Conservation (phyloP, 2,113 vertebrate species). For the Regulus satrapa region DNA sequence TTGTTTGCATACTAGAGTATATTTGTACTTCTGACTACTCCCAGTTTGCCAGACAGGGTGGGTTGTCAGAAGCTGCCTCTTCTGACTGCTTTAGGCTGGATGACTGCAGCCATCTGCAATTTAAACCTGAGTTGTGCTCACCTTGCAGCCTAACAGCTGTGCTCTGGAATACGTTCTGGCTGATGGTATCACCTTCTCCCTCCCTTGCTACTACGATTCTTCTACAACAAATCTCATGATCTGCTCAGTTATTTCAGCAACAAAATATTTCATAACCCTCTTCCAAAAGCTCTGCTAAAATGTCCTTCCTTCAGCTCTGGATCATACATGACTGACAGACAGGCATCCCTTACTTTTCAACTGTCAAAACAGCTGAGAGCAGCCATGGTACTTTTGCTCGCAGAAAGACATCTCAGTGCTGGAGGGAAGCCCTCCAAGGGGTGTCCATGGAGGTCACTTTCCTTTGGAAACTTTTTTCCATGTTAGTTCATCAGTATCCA, state of each 20-base stretch:
- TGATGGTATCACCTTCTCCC: neutral
- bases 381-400: neutral
- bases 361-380: neutral
- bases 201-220: neutral
- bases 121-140: neutral
- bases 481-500: constrained; percentile 10
- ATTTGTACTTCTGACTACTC: constrained; percentile 5
- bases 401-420: neutral
- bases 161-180: rapidly evolving
- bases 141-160: neutral
- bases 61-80: neutral
- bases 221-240: neutral
- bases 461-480: constrained; percentile 11
- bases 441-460: neutral
- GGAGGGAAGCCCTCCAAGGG: neutral
- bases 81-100: neutral
- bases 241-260: neutral
- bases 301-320: neutral
- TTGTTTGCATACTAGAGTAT: neutral
- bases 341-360: neutral
- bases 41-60: neutral
- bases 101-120: neutral
- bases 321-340: neutral
- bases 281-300: constrained; percentile 12
- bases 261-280: neutral